Evolutionary conservation across 2,888 invertebrate genomes (phyloP).

Genomic region (Hoplodrina blanda): DNA sequence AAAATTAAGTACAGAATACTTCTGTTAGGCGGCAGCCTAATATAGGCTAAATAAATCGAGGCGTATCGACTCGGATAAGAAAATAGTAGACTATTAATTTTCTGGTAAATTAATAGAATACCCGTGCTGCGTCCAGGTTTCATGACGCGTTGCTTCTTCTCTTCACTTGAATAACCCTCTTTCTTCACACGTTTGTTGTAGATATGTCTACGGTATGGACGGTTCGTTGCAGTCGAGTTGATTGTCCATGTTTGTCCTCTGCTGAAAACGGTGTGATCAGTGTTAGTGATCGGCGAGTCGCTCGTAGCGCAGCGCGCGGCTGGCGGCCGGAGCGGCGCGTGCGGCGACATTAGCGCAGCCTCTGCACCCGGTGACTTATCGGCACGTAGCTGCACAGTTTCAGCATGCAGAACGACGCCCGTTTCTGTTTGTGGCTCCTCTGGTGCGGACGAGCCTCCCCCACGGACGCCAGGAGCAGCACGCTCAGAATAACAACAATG

Average conservation of each 20-base stretch:
- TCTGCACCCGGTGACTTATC: conserved; percentile 66
- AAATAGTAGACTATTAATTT: conserved; percentile 34
- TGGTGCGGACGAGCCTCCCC: conserved; percentile 71
- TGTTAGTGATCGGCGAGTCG: conserved; percentile 8
- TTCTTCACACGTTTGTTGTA: conserved; percentile 14
- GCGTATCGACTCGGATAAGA: conserved; percentile 57
- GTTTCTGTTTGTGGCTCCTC: conserved; percentile 69
- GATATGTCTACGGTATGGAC: conserved; percentile 16
- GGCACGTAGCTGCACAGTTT: conserved; percentile 81
- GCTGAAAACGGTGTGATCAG: conserved; percentile 11
- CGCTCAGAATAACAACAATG: conserved; percentile 70
- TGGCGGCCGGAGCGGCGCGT: background rate
- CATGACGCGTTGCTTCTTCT: conserved; percentile 8
- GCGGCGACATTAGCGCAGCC: conserved; percentile 45
- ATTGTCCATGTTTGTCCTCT: conserved; percentile 7
- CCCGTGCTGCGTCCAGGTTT: conserved; percentile 6
- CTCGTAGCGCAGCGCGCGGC: conserved; percentile 13
- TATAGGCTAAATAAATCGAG: conserved; percentile 74
- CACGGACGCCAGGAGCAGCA: conserved; percentile 68
- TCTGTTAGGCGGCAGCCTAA: conserved; percentile 83
- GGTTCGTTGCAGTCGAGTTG: background rate
- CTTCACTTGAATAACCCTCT: conserved; percentile 14
- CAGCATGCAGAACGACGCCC: conserved; percentile 78
- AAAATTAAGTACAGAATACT: conserved; percentile 82
- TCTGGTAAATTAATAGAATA: conserved; percentile 31